A percentile compares a stretch with the other conserved stretches of the same genome.
Evolutionary conservation across 2,113 vertebrate species (phyloP).

Genomic region (Bos indicus): DNA sequence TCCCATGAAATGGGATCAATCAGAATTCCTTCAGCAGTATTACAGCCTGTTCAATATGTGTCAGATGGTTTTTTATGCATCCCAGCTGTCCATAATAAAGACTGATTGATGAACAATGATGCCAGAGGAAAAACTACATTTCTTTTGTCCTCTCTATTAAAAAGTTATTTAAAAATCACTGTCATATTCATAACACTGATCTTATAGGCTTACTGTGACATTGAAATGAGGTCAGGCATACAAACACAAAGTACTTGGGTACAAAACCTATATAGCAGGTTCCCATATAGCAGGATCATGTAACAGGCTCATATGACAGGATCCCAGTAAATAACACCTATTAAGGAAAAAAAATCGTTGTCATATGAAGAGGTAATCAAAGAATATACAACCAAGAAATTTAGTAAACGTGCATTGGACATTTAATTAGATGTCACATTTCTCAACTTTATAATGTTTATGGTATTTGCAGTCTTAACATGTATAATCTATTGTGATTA

Average conservation of each 20-base stretch:
- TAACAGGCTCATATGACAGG: not conserved
- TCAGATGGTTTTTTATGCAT: not conserved
- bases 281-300: not conserved
- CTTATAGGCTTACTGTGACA: not conserved
- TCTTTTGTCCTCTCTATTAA: not conserved
- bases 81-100: not conserved
- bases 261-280: not conserved
- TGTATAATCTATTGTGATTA: not conserved
- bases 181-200: not conserved
- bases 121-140: slow-evolving; percentile 5
- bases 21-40: not conserved
- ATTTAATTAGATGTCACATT: not conserved
- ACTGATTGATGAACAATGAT: not conserved
- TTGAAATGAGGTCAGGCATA: not conserved
- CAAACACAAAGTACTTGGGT: not conserved
- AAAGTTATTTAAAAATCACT: not conserved
- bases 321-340: not conserved
- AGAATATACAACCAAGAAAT: not conserved
- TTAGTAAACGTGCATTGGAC: not conserved
- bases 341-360: not conserved
- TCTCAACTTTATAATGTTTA: slow-evolving; percentile 1
- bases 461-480: not conserved
- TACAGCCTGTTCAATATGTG: not conserved
- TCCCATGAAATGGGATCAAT: not conserved
- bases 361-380: not conserved